phyloP scores from a whole-genome alignment of 2,113 vertebrate genomes.

The Oryzias javanicus region DNA sequence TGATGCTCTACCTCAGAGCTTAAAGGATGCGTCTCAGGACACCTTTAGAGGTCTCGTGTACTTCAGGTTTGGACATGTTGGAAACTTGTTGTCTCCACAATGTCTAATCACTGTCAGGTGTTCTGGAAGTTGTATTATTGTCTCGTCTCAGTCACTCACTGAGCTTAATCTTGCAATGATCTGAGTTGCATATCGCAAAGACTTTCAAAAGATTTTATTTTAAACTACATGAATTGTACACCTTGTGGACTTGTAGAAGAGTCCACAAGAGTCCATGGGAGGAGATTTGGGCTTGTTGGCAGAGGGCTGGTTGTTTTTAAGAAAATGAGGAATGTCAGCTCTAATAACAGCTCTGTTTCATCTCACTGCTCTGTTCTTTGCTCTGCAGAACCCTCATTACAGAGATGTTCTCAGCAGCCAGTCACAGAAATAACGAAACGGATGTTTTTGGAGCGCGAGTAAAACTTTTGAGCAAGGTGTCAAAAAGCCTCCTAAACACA shows the following conservation, averaged over 20 bases:
- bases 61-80: background rate
- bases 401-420: conserved; percentile 8
- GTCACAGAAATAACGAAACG: background rate
- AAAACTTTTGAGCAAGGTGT: background rate
- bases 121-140: too few relatives aligned
- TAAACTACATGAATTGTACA: conserved; percentile 29
- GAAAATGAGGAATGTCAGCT: conserved; percentile 42
- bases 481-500: background rate
- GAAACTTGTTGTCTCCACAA: background rate
- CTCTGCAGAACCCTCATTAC: conserved; percentile 18
- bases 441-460: background rate
- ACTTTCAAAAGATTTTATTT: background rate
- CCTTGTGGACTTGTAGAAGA: conserved; percentile 15
- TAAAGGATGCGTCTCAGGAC: background rate
- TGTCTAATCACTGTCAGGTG: too few relatives aligned
- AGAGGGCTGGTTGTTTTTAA: conserved; percentile 19
- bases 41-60: background rate
- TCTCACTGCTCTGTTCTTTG: conserved; percentile 17
- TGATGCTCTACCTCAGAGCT: background rate
- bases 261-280: conserved; percentile 13
- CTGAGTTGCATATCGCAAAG: too few relatives aligned
- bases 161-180: too few relatives aligned
- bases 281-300: conserved; percentile 24
- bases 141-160: too few relatives aligned
- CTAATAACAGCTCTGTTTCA: conserved; percentile 39